Evolutionary conservation across 2,113 vertebrate species (phyloP), one percentile per base, ranked within the genome.

Genomic region (Tragelaphus buxtoni): DNA sequence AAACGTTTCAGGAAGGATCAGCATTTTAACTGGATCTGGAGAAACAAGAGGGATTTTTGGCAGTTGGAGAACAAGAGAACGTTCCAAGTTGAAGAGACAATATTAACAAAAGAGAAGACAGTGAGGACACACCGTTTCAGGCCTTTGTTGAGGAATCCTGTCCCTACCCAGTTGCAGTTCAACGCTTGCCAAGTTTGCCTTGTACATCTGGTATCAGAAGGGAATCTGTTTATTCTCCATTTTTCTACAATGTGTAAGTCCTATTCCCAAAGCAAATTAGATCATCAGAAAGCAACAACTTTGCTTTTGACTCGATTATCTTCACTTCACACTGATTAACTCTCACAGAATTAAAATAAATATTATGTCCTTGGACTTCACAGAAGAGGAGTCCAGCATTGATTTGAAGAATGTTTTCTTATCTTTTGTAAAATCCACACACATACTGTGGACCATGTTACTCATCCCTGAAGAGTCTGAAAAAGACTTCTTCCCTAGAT

Each of bases 271-370:
- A 88, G 97, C 82, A 79, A 96, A 93, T 96, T 93, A 95, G 92
- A 51, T 93, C 80, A 84, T 91, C 83, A 84, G 92, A 91, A 91
- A 93, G 74, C 79, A 61, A 61, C 28, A 30, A 30, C 28, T 61
- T 30, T 61, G 28, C 58, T 30, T 63, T 95, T 51, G 85, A 95
- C 32, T 91, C 13, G 30, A 61, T 93, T 95, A 97, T 94, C 56
- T 63, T 60, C 69, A 76, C 39, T 93, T 90, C 92, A 76, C 14
- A 45, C 20, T 61, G 87, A 92, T 49, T 76, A 79, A 24, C 65
- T 96, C 60, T 93, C 92, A 84, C 20, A 90, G 87, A 87, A 87
- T 96, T 80, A 90, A 97, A 93, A 96, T 95, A 69, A 92, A 98
- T 85, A 69, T 17, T 51, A 72, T 51, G 30, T 47, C 58, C 30